These are phyloP conservation scores for Ophonus ardosiacus DNA, from an alignment of 2,888 invertebrate species.

Conservation along the genomic window DNA sequence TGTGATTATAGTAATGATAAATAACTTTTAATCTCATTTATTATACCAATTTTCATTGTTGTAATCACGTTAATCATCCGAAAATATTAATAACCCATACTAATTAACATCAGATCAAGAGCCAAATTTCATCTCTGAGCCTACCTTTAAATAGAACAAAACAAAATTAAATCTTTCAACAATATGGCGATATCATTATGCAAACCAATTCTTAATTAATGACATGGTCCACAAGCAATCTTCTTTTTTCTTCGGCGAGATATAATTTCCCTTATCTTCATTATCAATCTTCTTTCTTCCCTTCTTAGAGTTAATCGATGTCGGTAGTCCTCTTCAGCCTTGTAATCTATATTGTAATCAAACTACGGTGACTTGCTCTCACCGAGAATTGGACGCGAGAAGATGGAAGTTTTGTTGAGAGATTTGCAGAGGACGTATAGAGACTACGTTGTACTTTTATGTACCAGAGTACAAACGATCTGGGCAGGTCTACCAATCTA, in stretches of 20 bases:
- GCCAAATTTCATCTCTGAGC: not conserved
- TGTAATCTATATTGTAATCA: constrained; percentile 64
- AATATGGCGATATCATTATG: constrained; percentile 50
- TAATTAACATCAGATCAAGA: not conserved
- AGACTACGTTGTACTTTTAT: not conserved
- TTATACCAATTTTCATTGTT: not conserved
- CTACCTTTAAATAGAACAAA: not conserved
- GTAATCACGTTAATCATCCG: not conserved
- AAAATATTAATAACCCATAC: not conserved
- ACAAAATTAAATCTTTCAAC: not conserved
- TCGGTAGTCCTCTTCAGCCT: constrained; percentile 50
- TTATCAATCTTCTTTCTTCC: constrained; percentile 55
- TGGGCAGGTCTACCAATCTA: constrained; percentile 65
- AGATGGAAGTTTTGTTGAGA: not conserved
- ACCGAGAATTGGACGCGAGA: not conserved
- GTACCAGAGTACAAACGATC: constrained; percentile 30
- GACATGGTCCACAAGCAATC: constrained; percentile 48
- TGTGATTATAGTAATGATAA: not conserved
- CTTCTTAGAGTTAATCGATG: constrained; percentile 49
- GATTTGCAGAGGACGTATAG: not conserved
- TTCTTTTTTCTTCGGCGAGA: constrained; percentile 31
- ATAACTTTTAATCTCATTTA: not conserved
- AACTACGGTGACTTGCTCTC: constrained; percentile 46
- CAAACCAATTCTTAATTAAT: constrained; percentile 53
- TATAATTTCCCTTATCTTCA: constrained; percentile 61